Base-by-base conservation (phyloP, 1,140 invertebrate species). In the Maniola jurtina region DNA sequence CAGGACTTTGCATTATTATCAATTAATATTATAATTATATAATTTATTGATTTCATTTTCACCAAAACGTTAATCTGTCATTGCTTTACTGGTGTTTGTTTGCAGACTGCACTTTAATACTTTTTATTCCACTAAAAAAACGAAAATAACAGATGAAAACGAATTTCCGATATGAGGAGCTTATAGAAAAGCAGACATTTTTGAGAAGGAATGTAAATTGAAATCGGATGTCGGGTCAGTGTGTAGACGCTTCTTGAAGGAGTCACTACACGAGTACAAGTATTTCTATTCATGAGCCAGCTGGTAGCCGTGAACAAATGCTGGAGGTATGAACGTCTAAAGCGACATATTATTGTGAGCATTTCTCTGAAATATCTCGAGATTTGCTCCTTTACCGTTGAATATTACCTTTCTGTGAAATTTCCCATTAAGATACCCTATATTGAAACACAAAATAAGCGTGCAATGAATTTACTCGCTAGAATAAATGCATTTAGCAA, bases 261-360 rank as follows among this genome's bases (percentile, higher is more conserved):
- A 55, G 52, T 25, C 16, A 2, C 6, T 55, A 55, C 16, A 55
- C 25, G 33, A n/a, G 52, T 55, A 55, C 25, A 11, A 34, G 52
- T 55, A 34, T 55, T 55, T 55, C 52, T 55, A 55, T 55, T 55
- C 34, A 33, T 55, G 52, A 34, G 16, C 8, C 16, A 11, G 10
- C 52, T 16, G 14, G n/a, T 15, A 11, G 6, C 15, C 9, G 14
- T 58, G 38, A 58, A 16, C 14, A 36, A 36, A 58, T 58, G 56
- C 11, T 58, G 35, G 14, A 16, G 14, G 2, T 52, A 52, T 52
- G 48, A 52, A 52, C 15, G 48, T 52, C 48, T 52, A 6, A 52
- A 52, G 13, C 13, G 9, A 11, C 42, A 45, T 45, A 45, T 45
- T 45, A 45, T 45, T 45, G 42, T 11, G 42, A 45, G 42, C 42